Evolutionary conservation across 37 sponge, comb jelly and placozoan genomes (phyloP), one percentile per base, ranked within the genome.

Genomic region (Aplysina aerophoba): DNA sequence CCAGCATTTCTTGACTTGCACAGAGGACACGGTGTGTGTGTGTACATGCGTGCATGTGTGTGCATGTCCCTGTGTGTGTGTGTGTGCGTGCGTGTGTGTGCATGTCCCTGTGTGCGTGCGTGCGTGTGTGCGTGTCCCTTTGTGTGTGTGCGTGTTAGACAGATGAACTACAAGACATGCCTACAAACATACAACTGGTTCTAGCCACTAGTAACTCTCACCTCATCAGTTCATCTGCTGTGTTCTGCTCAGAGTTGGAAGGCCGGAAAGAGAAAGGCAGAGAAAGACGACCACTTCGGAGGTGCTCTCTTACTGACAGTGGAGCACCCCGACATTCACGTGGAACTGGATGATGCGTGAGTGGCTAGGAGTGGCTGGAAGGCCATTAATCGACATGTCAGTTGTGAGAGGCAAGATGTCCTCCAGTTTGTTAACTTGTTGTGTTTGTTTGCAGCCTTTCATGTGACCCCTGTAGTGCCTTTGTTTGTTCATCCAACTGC

Each of bases 201-300:
- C 35, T 15, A 20, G 27, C 83, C 61, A 59, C 13, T 59, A 16
- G 19, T 60, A 22, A 34, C 36, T 60, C 39, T 8, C 36, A 33
- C 63, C 16, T 28, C 27, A 28, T 36, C 33, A 21, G 3, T 12
- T 22, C 33, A 14, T 35, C 74, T 22, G 33, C 73, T 60, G 22
- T 25, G 37, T n/a, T 35, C 14, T 38, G 8, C 44, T 55, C 65
- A 91, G 92, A 80, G 88, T 17, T 98, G 98, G 98, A 98, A 98
- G 82, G 94, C 92, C 21, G 98, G 98, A 15, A 98, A 98, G 82
- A 87, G 98, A 50, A 87, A 85, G 22, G 98, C 98, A 24, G 98
- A 98, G 84, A 91, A 91, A 86, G 98, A 98, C 79, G 92, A 93
- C 16, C 38, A 92, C 19, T 81, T 88, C 0, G 90, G 84, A 33